Conservation (phyloP, 2,113 vertebrate species). For the Paralichthys olivaceus region DNA sequence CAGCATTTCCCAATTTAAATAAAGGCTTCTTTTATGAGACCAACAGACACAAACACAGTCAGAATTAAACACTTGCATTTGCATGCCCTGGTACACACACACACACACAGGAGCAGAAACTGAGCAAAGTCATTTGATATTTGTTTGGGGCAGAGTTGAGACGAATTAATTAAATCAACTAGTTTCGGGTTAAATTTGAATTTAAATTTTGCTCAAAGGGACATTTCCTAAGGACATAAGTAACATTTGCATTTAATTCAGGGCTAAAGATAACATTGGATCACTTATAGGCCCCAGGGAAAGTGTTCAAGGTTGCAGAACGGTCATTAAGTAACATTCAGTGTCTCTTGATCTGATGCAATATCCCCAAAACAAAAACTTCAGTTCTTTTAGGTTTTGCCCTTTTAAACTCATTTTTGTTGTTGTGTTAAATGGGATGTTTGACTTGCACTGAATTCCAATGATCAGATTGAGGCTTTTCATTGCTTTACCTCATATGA, state of each 20-base stretch:
- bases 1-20: slow-evolving; percentile 10
- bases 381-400: background rate
- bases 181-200: slow-evolving; percentile 44
- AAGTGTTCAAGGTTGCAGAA: slow-evolving; percentile 35
- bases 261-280: slow-evolving; percentile 40
- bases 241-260: slow-evolving; percentile 38
- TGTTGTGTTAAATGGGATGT: background rate
- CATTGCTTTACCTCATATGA: background rate
- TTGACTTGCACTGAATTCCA: background rate
- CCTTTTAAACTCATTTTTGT: background rate
- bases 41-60: slow-evolving; percentile 8
- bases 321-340: slow-evolving; percentile 28
- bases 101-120: slow-evolving; percentile 28
- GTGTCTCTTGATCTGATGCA: slow-evolving; percentile 10
- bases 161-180: slow-evolving; percentile 51
- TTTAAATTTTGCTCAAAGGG: slow-evolving; percentile 4
- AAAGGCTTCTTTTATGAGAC: slow-evolving; percentile 24
- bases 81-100: slow-evolving; percentile 10
- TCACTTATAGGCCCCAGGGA: slow-evolving; percentile 17
- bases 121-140: slow-evolving; percentile 30
- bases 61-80: slow-evolving; percentile 8
- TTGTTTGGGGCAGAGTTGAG: slow-evolving; percentile 31
- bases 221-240: slow-evolving; percentile 3
- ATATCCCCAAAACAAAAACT: slow-evolving; percentile 3
- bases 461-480: background rate